Conservation (phyloP, 2,888 invertebrate genomes). For the Megamerina dolium region DNA sequence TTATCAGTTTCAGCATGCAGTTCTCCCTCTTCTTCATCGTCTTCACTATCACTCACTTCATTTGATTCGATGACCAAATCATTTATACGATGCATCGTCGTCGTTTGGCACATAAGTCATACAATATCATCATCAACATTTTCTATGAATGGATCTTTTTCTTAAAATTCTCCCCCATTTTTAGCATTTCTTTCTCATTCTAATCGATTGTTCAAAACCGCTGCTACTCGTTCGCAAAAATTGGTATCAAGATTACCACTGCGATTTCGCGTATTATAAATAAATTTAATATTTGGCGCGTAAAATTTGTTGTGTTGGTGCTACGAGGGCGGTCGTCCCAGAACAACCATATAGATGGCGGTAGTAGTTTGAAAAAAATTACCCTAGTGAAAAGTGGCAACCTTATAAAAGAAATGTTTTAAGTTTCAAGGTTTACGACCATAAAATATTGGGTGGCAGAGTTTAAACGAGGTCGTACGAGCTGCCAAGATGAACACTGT, state of each 20-base stretch:
- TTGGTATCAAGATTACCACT: neutral
- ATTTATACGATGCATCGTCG: constrained; percentile 10
- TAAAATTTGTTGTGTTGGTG: too few relatives aligned
- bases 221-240: neutral
- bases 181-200: neutral
- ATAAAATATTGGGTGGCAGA: too few relatives aligned
- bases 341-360: too few relatives aligned
- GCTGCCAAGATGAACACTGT: too few relatives aligned
- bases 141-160: neutral
- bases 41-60: constrained; percentile 15
- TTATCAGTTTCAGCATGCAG: constrained; percentile 5
- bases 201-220: neutral
- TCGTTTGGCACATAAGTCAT: neutral
- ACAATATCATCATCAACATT: neutral
- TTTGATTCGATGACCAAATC: constrained; percentile 15
- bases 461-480: too few relatives aligned
- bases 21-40: constrained; percentile 14
- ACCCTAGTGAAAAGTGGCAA: too few relatives aligned
- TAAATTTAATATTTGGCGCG: neutral
- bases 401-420: too few relatives aligned
- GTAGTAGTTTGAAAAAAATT: too few relatives aligned
- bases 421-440: too few relatives aligned
- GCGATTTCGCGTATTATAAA: neutral
- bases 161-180: neutral
- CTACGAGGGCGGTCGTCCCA: too few relatives aligned